A percentile compares a stretch with the other conserved stretches of the same genome.
phyloP scores from a whole-genome alignment of 2,113 vertebrate species.

The Sander lucioperca region DNA sequence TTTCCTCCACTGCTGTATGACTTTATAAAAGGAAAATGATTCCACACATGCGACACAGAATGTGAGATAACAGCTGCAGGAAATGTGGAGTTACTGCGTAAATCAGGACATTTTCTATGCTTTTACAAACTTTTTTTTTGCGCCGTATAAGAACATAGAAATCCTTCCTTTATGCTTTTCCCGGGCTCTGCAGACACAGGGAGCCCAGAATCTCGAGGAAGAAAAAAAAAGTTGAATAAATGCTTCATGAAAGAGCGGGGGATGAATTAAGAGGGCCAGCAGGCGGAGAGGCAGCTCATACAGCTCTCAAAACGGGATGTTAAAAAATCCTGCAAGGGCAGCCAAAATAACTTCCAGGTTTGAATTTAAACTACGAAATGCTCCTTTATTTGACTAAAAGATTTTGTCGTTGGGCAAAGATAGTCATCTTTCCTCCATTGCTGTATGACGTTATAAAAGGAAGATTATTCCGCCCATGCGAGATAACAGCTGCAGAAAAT shows the following conservation, averaged over 20 bases:
- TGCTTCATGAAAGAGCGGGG: neutral
- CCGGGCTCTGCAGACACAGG: neutral
- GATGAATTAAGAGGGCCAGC: neutral
- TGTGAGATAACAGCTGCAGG: conserved; percentile 6
- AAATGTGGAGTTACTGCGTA: neutral
- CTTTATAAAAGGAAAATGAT: neutral
- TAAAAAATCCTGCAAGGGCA: too few relatives aligned
- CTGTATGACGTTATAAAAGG: neutral
- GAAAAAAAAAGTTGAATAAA: neutral
- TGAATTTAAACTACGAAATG: too few relatives aligned
- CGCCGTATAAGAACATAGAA: neutral
- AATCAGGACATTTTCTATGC: neutral
- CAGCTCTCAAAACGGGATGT: too few relatives aligned
- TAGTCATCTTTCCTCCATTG: neutral
- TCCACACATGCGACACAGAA: neutral
- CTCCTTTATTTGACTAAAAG: neutral
- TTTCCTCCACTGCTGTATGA: neutral
- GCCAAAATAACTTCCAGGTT: too few relatives aligned
- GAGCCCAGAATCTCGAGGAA: neutral
- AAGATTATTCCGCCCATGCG: neutral
- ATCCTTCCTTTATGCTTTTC: neutral
- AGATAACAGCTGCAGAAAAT: conserved; percentile 9
- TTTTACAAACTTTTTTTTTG: neutral
- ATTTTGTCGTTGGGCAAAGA: neutral
- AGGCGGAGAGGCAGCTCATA: neutral